These are phyloP conservation scores for Slavum lentiscoides DNA, from an alignment of 2,888 invertebrate species.

Conservation along the genomic window DNA sequence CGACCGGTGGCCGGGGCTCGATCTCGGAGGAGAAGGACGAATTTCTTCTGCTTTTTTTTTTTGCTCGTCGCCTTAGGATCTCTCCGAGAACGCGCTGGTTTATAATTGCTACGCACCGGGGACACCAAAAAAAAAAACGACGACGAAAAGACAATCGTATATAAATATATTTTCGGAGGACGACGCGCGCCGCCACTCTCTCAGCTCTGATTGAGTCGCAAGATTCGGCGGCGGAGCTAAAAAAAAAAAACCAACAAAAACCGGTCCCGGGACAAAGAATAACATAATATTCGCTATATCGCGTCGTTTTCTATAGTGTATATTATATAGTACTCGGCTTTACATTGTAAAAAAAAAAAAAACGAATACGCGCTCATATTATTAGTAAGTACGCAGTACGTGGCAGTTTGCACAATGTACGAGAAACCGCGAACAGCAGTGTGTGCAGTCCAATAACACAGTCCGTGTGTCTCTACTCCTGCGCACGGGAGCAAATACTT, in stretches of 20 bases:
- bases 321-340: not conserved
- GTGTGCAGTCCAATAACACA: too few species aligned
- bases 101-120: not conserved
- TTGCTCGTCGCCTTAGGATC: too few species aligned
- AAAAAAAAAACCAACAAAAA: not conserved
- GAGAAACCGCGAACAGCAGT: too few species aligned
- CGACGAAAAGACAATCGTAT: not conserved
- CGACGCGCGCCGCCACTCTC: constrained; percentile 17
- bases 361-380: too few species aligned
- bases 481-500: too few species aligned
- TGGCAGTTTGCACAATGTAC: too few species aligned
- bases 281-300: too few species aligned
- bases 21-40: not conserved
- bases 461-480: too few species aligned
- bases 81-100: too few species aligned
- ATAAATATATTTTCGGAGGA: not conserved
- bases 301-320: too few species aligned
- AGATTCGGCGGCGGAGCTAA: constrained; percentile 3
- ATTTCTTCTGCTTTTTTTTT: not conserved
- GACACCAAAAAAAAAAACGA: not conserved
- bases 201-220: constrained; percentile 41
- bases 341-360: too few species aligned
- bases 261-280: constrained; percentile 2
- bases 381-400: too few species aligned
- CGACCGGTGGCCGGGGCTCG: not conserved